phyloP scores from a whole-genome alignment of 2,888 invertebrate genomes.

The Orthosia incerta region DNA sequence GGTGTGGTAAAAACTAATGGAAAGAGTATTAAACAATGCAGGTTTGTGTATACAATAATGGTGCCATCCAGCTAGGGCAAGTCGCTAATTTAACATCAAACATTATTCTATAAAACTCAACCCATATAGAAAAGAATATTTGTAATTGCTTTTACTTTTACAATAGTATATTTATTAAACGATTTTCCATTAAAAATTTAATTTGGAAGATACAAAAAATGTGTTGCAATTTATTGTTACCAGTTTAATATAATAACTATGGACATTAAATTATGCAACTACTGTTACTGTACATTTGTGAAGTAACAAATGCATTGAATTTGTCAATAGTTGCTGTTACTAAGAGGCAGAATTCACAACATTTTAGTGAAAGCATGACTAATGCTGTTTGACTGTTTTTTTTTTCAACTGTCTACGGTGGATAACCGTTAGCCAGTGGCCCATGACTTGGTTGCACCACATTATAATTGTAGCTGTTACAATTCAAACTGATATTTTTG shows the following conservation, averaged over 20 bases:
- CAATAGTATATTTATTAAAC: no score
- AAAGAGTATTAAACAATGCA: no score
- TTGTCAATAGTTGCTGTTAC: slow-evolving; percentile 7
- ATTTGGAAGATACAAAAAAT: no score
- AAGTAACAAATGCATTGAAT: neutral
- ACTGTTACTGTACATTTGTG: neutral
- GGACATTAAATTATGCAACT: neutral
- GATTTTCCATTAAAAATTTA: no score
- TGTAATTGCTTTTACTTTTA: no score
- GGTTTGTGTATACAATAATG: no score
- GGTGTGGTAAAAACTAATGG: no score
- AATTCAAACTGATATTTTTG: slow-evolving; percentile 17
- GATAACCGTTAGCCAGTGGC: slow-evolving; percentile 26
- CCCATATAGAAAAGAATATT: no score
- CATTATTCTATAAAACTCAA: no score
- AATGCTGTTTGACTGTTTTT: slow-evolving; percentile 35
- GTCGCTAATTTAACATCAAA: no score
- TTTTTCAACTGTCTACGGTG: slow-evolving; percentile 26
- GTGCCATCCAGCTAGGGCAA: no score
- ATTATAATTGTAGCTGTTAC: slow-evolving; percentile 20
- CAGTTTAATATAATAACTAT: neutral
- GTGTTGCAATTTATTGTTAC: neutral
- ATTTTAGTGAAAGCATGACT: slow-evolving; percentile 52
- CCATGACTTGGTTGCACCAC: slow-evolving; percentile 36
- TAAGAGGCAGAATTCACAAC: slow-evolving; percentile 26